Evolutionary conservation across 2,113 vertebrate species (phyloP), one percentile per base, ranked within the genome.

Genomic region (Corythornis vintsioides): DNA sequence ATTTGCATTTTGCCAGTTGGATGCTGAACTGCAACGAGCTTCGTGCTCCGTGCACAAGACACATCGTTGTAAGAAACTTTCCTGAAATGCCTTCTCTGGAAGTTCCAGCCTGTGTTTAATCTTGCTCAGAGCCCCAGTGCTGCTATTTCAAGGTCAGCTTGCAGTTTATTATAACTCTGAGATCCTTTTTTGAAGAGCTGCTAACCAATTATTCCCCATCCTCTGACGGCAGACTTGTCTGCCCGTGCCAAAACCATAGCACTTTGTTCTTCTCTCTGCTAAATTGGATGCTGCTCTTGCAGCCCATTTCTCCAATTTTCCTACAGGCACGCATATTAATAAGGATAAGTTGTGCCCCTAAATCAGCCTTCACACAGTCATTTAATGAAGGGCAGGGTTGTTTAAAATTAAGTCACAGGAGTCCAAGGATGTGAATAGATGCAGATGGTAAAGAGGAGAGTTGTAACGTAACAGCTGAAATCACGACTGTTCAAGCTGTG

Each of bases 221-320:
- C 75, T 95, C 13, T 89, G 83, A 56, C 42, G 80, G 82, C 24
- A 31, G 85, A 92, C 47, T 55, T 73, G 75, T 25, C 18, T 59
- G 50, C 87, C 80, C 92, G 85, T 94, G 94, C 95, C 94, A 96
- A 95, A 96, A 85, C 90, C 93, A 89, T 87, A 95, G 70, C 66
- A 88, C 93, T 95, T 95, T 95, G 93, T 95, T 96, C 91, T 96
- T 84, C 72, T 92, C 72, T 89, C 67, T 88, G 13, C 85, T 94
- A 96, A 95, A 95, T 85, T 92, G 89, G 89, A 92, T 67, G 73
- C 71, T 91, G 90, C 10, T 83, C 95, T 88, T 80, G 75, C 82
- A 92, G 60, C 83, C 33, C 42, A n/a, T 88, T 95, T 94, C 72
- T 95, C 78, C 90, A 89, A 59, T 91, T 95, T 94, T 95, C 88